A percentile compares a stretch with the other conserved stretches of the same genome.
Evolutionary conservation across 2,888 invertebrate species (phyloP).

Genomic region (Eupeodes luniger): DNA sequence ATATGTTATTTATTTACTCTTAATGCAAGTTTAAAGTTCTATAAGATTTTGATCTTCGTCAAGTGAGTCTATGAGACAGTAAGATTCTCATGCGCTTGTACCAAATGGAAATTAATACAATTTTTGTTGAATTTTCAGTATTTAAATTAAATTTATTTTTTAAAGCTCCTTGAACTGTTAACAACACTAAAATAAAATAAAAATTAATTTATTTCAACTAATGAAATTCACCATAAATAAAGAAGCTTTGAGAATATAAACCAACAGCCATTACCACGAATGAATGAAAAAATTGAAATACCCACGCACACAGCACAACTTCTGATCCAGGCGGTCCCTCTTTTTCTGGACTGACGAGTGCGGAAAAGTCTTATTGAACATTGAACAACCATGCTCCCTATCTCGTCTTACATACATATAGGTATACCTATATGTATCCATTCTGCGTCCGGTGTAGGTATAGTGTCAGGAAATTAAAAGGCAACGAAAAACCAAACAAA

Average conservation of each 20-base stretch:
- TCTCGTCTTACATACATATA: not conserved
- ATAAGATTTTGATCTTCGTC: too few relatives aligned
- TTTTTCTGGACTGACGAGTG: conserved; percentile 13
- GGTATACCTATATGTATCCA: not conserved
- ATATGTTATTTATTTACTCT: too few relatives aligned
- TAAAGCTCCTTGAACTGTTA: too few relatives aligned
- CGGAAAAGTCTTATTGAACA: conserved; percentile 8
- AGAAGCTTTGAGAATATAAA: conserved; percentile 5
- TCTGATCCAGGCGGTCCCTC: conserved; percentile 29
- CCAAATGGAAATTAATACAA: too few relatives aligned
- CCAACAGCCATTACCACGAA: conserved; percentile 10
- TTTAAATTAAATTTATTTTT: too few relatives aligned
- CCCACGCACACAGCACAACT: conserved; percentile 49
- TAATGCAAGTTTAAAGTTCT: too few relatives aligned
- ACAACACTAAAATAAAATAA: not conserved
- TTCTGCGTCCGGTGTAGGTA: conserved; percentile 38
- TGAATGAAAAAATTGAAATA: conserved; percentile 57
- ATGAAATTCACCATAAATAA: not conserved
- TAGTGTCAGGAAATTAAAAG: conserved; percentile 52
- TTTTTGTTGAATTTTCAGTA: too few relatives aligned
- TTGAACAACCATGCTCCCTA: not conserved
- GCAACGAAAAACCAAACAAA: conserved; percentile 23
- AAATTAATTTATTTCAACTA: not conserved
- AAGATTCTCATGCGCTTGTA: too few relatives aligned
- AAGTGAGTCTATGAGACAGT: too few relatives aligned